Conservation (phyloP, 2,113 vertebrate species). For the Stegostoma tigrinum region DNA sequence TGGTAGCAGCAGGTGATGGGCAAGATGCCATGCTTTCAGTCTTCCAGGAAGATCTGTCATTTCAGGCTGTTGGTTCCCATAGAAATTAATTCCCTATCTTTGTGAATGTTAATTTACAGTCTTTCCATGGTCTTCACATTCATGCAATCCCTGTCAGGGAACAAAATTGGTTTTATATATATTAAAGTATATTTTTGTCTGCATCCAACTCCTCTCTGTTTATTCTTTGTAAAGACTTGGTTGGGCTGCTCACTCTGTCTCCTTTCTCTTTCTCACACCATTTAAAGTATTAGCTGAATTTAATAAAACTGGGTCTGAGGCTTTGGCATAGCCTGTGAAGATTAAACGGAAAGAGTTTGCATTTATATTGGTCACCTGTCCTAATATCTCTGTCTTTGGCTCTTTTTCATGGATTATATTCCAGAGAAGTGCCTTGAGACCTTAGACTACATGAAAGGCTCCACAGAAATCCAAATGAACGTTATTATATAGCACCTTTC, state of each 20-base stretch:
- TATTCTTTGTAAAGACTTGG: not conserved
- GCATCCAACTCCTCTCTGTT: not conserved
- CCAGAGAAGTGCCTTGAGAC: not conserved
- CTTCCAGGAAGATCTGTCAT: not conserved
- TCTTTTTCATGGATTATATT: not conserved
- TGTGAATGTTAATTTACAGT: not conserved
- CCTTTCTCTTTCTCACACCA: not conserved
- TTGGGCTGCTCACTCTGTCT: not conserved
- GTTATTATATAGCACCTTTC: not conserved
- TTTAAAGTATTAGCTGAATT: not conserved
- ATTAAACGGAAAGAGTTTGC: not conserved
- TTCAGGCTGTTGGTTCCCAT: not conserved
- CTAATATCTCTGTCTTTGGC: not conserved
- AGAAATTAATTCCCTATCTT: constrained; percentile 17
- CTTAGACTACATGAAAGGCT: not conserved
- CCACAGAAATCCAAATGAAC: not conserved
- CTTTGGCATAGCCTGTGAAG: not conserved
- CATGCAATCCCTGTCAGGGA: not conserved
- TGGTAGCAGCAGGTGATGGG: constrained; percentile 1
- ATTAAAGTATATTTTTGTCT: not conserved
- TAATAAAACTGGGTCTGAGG: not conserved
- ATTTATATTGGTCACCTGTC: not conserved
- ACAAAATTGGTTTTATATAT: not conserved
- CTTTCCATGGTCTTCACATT: not conserved
- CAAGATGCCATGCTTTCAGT: constrained; percentile 6